Conservation (phyloP, 2,113 vertebrate species). For the Lepus americanus region DNA sequence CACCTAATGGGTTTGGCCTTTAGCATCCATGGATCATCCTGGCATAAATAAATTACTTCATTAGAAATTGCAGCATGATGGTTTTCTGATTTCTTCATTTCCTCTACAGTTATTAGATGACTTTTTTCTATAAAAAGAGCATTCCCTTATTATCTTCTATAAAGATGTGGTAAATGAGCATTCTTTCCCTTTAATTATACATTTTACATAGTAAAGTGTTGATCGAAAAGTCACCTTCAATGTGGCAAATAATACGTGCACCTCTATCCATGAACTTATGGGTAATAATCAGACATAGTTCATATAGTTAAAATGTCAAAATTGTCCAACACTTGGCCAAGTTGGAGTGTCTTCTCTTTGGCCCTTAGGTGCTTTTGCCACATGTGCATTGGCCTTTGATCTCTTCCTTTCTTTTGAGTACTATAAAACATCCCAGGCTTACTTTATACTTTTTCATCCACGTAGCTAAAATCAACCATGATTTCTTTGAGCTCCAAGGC, state of each 20-base stretch:
- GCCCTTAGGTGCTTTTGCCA: neutral
- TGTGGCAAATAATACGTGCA: neutral
- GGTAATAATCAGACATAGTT: neutral
- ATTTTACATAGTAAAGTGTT: constrained; percentile 27
- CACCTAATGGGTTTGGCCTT: neutral
- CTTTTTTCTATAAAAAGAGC: neutral
- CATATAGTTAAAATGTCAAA: constrained; percentile 40
- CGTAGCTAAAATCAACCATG: neutral
- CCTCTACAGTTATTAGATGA: neutral
- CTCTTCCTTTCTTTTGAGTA: neutral
- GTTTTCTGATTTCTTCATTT: constrained; percentile 23
- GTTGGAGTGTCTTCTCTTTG: neutral
- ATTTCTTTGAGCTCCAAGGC: neutral
- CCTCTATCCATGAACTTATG: neutral
- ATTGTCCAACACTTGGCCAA: neutral
- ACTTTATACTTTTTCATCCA: neutral
- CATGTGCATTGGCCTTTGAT: neutral
- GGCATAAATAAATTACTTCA: neutral
- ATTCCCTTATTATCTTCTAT: neutral
- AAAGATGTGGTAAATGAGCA: neutral
- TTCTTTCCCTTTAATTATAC: constrained; percentile 48
- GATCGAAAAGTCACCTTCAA: constrained; percentile 5
- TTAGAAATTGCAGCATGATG: neutral
- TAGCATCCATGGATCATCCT: neutral
- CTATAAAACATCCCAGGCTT: neutral